Evolutionary conservation across 1,140 invertebrate species (phyloP), one percentile per base, ranked within the genome.

Genomic region (Sesamia nonagrioides): DNA sequence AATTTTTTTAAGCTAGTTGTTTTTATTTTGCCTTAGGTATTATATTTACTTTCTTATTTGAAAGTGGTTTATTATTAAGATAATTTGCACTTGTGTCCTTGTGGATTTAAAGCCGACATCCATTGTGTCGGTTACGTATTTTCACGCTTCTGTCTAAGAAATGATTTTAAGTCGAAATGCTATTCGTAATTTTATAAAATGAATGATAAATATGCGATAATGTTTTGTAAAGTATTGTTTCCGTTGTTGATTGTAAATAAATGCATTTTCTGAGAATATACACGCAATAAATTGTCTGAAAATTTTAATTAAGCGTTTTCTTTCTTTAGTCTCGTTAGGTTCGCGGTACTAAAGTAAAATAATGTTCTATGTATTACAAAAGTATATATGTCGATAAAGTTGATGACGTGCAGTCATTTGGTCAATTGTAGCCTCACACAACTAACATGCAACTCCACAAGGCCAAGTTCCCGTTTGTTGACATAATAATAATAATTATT

Each of bases 401-500:
- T 94, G 92, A 95, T 95, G 94, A 92, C 92, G 94, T 94, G 92
- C 84, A 88, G 88, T 91, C 89, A 90, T 91, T 90, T 88, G 91
- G 88, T 87, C 87, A 91, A 87, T 86, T 91, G 88, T 92, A 94
- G 91, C 87, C 93, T 94, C 91, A 94, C 92, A 95, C 90, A 84
- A 95, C 93, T 95, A 95, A 95, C 93, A 91, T 84, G 91, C 92
- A 90, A 89, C 89, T 95, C 95, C 95, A 95, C 95, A 95, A 95
- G 94, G 95, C 94, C 95, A 95, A 95, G 95, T 94, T 87, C 89
- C 92, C 89, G 87, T 92, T 89, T 92, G 86, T 92, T 90, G 83
- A 91, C 86, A 90, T 90, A 93, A 93, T 89, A 87, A 93, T 89
- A 87, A 80, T 91, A 91, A 88, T 91, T 90, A 89, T 86, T 86